Base-by-base conservation (phyloP, 2,113 vertebrate genomes). In the Dunckerocampus dactyliophorus region DNA sequence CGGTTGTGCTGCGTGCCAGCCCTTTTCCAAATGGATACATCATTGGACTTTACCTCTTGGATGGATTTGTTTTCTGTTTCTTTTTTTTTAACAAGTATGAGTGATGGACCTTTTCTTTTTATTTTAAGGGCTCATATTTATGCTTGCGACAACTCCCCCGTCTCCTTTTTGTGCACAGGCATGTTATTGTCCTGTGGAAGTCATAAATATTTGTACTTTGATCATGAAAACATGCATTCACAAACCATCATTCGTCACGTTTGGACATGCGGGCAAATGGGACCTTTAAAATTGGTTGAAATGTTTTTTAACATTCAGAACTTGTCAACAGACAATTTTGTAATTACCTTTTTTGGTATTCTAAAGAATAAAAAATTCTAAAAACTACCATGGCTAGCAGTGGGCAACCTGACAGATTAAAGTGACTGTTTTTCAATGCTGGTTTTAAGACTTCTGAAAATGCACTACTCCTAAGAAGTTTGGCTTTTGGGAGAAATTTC, bases 81-180 rank as follows among this genome's bases (percentile, higher is more conserved):
- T 55, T 14, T 63, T 72, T 75, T 75, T 71, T 4, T 77, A 22
- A 76, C 49, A 46, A 10, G 15, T 54, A 72, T 47, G 39, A 52
- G 14, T 37, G 21, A 61, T 57, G 54, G 20, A 65, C 31, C 16
- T 68, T 62, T 53, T 46, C 4, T 24, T 53, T 71, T 68, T 81
- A 76, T 82, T 83, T 75, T 47, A 85, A 69, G 72, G 58, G 49
- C 71, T 47, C 54, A 59, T 55, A 8, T 55, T 22, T 2, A 19
- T 54, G 17, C 4, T 16, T 48, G 22, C 31, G 17, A 53, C 42
- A 56, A 21, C 39, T 37, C n/a, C 39, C 9, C 11, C 11, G 8
- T 8, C 13, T 43, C 5, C 1, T 13, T 12, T 43, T 4, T 43
- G 39, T 43, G 39, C 12, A 39, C 10, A 39, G 54, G 19, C 17